phyloP scores from a whole-genome alignment of 1,140 invertebrate species.

The Mya arenaria region DNA sequence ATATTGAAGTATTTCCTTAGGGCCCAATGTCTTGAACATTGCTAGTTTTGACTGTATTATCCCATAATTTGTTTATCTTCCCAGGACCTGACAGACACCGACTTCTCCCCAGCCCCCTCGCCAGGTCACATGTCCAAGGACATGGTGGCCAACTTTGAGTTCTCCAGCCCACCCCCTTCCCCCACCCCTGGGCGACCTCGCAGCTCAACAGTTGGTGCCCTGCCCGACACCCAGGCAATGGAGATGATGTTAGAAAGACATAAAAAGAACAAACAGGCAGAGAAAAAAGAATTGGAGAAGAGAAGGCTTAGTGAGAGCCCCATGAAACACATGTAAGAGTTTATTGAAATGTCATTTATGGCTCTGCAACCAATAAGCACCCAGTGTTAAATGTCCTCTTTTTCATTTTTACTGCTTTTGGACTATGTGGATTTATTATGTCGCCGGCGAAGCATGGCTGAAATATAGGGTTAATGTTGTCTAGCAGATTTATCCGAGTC shows the following conservation, averaged over 20 bases:
- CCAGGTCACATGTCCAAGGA: constrained; percentile 64
- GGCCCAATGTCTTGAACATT: background rate
- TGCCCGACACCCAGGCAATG: constrained; percentile 57
- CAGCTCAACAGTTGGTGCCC: constrained; percentile 76
- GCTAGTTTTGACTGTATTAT: background rate
- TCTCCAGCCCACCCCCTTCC: constrained; percentile 71
- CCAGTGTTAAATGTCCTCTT: too few species aligned
- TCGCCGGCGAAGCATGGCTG: too few species aligned
- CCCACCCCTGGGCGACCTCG: constrained; percentile 66
- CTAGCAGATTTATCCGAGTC: too few species aligned
- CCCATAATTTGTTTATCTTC: too few species aligned
- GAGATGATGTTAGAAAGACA: constrained; percentile 43
- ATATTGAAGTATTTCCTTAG: too few species aligned
- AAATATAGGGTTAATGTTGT: too few species aligned
- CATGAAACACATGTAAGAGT: constrained; percentile 76
- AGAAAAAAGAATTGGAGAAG: constrained; percentile 57
- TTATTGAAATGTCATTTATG: too few species aligned
- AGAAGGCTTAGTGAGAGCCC: constrained; percentile 62
- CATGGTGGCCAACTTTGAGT: constrained; percentile 64
- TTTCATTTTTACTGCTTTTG: too few species aligned
- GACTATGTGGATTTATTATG: too few species aligned
- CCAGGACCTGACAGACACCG: constrained; percentile 65
- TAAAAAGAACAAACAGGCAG: constrained; percentile 48
- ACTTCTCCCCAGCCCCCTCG: constrained; percentile 72
- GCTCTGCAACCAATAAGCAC: too few species aligned